These are phyloP conservation scores for Cylloceria caligata DNA, from an alignment of 2,888 invertebrate species.

Conservation along the genomic window DNA sequence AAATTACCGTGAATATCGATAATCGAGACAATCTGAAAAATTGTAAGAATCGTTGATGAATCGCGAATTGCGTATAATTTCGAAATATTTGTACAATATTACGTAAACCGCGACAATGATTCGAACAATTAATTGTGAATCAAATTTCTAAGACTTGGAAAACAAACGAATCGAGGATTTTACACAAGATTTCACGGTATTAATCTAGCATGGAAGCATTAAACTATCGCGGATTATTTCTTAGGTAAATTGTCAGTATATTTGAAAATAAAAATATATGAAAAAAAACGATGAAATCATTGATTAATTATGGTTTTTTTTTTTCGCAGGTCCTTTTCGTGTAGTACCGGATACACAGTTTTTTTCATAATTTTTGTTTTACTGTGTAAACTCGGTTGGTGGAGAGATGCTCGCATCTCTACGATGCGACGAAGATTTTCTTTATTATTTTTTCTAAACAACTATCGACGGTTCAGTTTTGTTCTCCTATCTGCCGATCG, in stretches of 20 bases:
- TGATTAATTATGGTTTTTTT: slow-evolving; percentile 17
- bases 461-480: slow-evolving; percentile 8
- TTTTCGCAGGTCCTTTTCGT: background rate
- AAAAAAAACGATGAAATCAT: slow-evolving; percentile 16
- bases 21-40: background rate
- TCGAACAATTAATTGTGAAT: background rate
- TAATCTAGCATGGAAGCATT: slow-evolving; percentile 51
- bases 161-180: slow-evolving; percentile 3
- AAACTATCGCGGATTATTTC: slow-evolving; percentile 29
- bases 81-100: slow-evolving; percentile 25
- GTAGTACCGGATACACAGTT: background rate
- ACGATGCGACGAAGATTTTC: slow-evolving; percentile 2
- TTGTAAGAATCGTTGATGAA: background rate
- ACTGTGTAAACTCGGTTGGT: slow-evolving; percentile 25
- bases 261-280: slow-evolving; percentile 17
- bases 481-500: slow-evolving; percentile 79
- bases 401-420: slow-evolving; percentile 13
- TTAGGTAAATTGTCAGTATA: slow-evolving; percentile 49
- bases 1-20: background rate
- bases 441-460: background rate
- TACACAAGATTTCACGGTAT: background rate
- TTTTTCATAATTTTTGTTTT: background rate
- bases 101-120: background rate
- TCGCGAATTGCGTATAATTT: background rate
- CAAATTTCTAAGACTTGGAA: slow-evolving; percentile 13